Conservation (phyloP, 2,797 vertebrate species). For the Sebastes nivosus region DNA sequence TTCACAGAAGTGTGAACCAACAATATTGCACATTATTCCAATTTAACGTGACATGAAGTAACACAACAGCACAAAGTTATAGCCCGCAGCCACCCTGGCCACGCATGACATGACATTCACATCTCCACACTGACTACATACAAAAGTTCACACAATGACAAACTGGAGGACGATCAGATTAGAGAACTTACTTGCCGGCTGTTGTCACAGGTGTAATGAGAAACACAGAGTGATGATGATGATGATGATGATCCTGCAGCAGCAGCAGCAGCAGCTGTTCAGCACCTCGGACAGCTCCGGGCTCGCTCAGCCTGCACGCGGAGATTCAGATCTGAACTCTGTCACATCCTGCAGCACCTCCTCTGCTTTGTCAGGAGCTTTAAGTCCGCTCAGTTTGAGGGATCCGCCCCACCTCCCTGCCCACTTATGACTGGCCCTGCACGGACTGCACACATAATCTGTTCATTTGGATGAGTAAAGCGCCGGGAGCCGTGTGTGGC, state of each 20-base stretch:
- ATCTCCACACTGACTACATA: neutral
- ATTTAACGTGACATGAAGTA: neutral
- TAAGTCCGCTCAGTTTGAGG: conserved; percentile 43
- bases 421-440: conserved; percentile 15
- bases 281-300: conserved; percentile 56
- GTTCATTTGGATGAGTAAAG: conserved; percentile 48
- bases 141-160: conserved; percentile 15
- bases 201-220: conserved; percentile 14
- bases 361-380: conserved; percentile 47
- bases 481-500: conserved; percentile 29
- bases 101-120: neutral
- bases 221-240: neutral
- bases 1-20: neutral
- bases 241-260: neutral
- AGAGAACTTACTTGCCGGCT: conserved; percentile 29
- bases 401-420: conserved; percentile 48
- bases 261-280: conserved; percentile 31
- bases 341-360: conserved; percentile 26
- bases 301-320: neutral
- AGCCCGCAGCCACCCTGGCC: neutral
- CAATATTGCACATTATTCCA: neutral
- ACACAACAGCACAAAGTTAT: conserved; percentile 14
- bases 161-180: neutral
- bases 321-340: conserved; percentile 32
- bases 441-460: conserved; percentile 29